Conservation (phyloP, 2,888 invertebrate genomes). For the Hirtodrosophila confusa region DNA sequence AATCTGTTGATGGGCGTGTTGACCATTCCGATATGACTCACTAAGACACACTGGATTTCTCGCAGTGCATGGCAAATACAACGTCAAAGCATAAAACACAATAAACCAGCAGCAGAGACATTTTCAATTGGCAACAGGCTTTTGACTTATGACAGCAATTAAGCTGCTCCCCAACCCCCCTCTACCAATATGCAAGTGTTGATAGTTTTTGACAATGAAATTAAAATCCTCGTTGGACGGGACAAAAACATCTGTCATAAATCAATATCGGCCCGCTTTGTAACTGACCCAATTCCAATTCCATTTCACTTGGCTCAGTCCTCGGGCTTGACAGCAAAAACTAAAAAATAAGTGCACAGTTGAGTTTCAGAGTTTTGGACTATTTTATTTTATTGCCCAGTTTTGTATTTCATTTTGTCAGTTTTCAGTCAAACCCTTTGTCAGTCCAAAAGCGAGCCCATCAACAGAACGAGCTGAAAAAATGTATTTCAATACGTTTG, state of each 20-base stretch:
- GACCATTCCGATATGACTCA: constrained; percentile 12
- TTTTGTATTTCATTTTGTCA: constrained; percentile 43
- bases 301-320: constrained; percentile 19
- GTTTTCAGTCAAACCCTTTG: constrained; percentile 66
- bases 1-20: constrained; percentile 10
- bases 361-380: constrained; percentile 53
- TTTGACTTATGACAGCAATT: constrained; percentile 50
- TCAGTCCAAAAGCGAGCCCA: constrained; percentile 47
- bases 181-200: constrained; percentile 20
- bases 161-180: constrained; percentile 13
- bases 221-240: constrained; percentile 42
- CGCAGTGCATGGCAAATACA: constrained; percentile 16
- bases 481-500: constrained; percentile 44
- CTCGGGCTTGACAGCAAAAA: constrained; percentile 1
- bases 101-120: not conserved
- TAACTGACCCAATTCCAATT: constrained; percentile 26
- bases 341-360: constrained; percentile 4
- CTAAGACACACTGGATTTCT: not conserved
- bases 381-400: constrained; percentile 31
- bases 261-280: constrained; percentile 57
- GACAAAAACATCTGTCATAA: constrained; percentile 61
- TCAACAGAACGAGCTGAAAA: constrained; percentile 62
- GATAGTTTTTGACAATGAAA: constrained; percentile 49
- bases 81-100: constrained; percentile 3
- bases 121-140: constrained; percentile 32